Evolutionary conservation across 2,113 vertebrate genomes (phyloP).

Genomic region (Telmatochromis sp.): DNA sequence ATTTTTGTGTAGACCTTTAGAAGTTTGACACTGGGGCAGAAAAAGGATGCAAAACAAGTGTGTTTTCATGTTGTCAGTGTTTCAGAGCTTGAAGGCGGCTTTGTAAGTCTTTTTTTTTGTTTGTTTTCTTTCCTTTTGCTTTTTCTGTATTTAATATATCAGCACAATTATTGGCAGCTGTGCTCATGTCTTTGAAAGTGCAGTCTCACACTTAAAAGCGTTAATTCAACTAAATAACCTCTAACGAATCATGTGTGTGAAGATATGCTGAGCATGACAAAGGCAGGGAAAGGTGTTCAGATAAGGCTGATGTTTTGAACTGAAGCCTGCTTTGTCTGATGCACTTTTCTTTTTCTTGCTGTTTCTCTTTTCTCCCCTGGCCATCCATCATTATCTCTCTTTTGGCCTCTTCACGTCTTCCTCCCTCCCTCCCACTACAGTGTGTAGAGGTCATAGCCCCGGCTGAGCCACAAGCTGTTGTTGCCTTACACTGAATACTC

Average conservation of each 20-base stretch:
- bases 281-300: not conserved
- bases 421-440: not conserved
- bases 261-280: not conserved
- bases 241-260: not conserved
- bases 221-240: not conserved
- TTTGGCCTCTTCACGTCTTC: constrained; percentile 3
- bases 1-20: not conserved
- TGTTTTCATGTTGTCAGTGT: not conserved
- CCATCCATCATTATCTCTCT: constrained; percentile 29
- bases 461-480: constrained; percentile 71
- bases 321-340: not conserved
- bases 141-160: not conserved
- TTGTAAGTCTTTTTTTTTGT: not conserved
- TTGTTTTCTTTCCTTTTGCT: not conserved
- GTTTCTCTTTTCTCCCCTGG: not conserved
- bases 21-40: not conserved
- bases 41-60: not conserved
- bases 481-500: constrained; percentile 21
- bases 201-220: not conserved
- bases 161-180: not conserved
- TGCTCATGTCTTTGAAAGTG: not conserved
- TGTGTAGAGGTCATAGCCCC: constrained; percentile 59
- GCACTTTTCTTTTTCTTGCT: not conserved
- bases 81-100: not conserved
- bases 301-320: not conserved